Evolutionary conservation across 2,888 invertebrate species (phyloP).

Genomic region (Stegophylla sp.): DNA sequence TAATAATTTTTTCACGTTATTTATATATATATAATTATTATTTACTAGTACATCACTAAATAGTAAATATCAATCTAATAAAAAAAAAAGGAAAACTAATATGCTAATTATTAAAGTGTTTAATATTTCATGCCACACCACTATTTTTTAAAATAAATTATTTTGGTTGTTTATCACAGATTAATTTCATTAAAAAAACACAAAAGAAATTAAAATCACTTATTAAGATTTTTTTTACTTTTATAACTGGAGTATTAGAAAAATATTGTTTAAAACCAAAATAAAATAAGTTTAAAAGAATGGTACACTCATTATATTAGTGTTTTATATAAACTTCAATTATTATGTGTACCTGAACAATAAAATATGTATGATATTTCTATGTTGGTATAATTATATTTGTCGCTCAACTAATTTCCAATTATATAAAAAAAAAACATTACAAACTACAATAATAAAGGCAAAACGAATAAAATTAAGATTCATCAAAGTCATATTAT

Average conservation of each 20-base stretch:
- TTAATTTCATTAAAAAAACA: slow-evolving; percentile 42
- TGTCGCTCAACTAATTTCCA: neutral
- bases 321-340: no score
- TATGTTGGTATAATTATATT: neutral
- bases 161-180: slow-evolving; percentile 40
- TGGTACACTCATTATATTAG: neutral
- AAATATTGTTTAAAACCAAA: slow-evolving; percentile 26
- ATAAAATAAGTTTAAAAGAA: neutral
- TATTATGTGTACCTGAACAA: neutral
- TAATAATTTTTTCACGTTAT: neutral
- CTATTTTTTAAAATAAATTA: neutral
- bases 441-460: slow-evolving; percentile 4
- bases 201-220: slow-evolving; percentile 27
- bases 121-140: neutral
- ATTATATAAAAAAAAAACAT: neutral
- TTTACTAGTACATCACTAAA: neutral
- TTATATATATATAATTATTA: neutral
- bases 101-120: neutral
- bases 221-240: neutral
- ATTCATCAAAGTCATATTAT: slow-evolving; percentile 52
- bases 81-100: no score
- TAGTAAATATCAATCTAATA: neutral
- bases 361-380: slow-evolving; percentile 17
- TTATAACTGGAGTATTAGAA: neutral
- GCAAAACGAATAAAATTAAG: slow-evolving; percentile 8